phyloP scores from a whole-genome alignment of 1,140 invertebrate species.

The Maconellicoccus hirsutus region DNA sequence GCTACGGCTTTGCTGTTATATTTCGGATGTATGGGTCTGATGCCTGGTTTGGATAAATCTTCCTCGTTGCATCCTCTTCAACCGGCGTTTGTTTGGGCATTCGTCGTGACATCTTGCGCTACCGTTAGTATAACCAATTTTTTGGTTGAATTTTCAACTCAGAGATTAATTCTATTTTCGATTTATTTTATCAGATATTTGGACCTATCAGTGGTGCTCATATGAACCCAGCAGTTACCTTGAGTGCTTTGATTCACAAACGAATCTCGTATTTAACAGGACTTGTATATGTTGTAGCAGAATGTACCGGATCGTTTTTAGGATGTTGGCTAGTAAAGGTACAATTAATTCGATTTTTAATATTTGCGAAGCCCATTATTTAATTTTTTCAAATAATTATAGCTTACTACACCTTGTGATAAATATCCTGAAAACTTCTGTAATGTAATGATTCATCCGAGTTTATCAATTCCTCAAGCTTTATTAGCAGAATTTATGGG shows the following conservation, averaged over 20 bases:
- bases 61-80: slow-evolving; percentile 23
- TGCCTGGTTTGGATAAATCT: not conserved
- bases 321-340: slow-evolving; percentile 33
- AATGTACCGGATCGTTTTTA: slow-evolving; percentile 37
- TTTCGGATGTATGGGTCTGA: slow-evolving; percentile 30
- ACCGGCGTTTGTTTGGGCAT: slow-evolving; percentile 28
- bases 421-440: slow-evolving; percentile 31
- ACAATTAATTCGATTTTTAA: not conserved
- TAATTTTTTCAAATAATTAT: not conserved
- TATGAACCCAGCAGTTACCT: slow-evolving; percentile 44
- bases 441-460: slow-evolving; percentile 44
- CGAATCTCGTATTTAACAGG: slow-evolving; percentile 37
- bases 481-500: slow-evolving; percentile 47
- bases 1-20: slow-evolving; percentile 29
- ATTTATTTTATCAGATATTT: slow-evolving; percentile 31
- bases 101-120: slow-evolving; percentile 28
- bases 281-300: slow-evolving; percentile 38
- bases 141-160: not conserved
- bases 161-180: not conserved
- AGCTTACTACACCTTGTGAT: slow-evolving; percentile 25
- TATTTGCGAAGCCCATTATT: no score
- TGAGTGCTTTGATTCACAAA: slow-evolving; percentile 38
- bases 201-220: slow-evolving; percentile 34
- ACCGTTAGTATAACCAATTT: not conserved
- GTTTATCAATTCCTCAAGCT: slow-evolving; percentile 36